Conservation (phyloP, 2,888 invertebrate species). For the Xanthorhoe spadicearia region DNA sequence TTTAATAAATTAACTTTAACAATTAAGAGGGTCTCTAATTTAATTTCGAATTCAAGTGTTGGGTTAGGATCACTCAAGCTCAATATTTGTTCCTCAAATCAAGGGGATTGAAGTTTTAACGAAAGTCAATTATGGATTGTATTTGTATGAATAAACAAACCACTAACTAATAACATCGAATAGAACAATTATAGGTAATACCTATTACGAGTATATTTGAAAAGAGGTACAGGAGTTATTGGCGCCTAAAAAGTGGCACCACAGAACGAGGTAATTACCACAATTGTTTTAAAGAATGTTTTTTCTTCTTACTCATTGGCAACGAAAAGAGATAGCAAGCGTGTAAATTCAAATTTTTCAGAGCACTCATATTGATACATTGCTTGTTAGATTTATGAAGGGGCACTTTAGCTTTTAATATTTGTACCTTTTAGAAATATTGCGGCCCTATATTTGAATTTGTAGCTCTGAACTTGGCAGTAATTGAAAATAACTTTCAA, state of each 20-base stretch:
- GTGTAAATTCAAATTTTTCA: neutral
- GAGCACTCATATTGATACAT: constrained; percentile 10
- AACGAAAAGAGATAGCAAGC: no score
- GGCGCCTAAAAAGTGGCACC: no score
- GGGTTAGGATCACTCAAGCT: neutral
- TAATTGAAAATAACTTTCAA: no score
- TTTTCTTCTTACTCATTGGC: no score
- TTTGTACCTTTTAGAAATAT: neutral
- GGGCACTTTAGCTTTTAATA: neutral
- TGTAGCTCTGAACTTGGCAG: neutral
- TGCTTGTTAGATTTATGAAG: constrained; percentile 11
- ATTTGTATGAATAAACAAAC: no score
- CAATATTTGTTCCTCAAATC: neutral
- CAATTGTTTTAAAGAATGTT: no score
- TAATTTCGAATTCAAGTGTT: neutral
- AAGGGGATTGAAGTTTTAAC: neutral
- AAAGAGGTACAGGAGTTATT: no score
- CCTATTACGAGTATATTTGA: no score
- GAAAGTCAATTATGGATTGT: neutral
- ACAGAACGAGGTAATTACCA: no score
- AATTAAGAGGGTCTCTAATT: neutral
- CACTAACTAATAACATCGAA: no score
- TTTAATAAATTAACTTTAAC: neutral
- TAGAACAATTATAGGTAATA: no score
- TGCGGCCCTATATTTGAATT: neutral